A percentile compares a stretch with the other conserved stretches of the same genome.
These are phyloP conservation scores for Macropis europaea DNA, from an alignment of 2,888 invertebrate genomes.

Conservation along the genomic window DNA sequence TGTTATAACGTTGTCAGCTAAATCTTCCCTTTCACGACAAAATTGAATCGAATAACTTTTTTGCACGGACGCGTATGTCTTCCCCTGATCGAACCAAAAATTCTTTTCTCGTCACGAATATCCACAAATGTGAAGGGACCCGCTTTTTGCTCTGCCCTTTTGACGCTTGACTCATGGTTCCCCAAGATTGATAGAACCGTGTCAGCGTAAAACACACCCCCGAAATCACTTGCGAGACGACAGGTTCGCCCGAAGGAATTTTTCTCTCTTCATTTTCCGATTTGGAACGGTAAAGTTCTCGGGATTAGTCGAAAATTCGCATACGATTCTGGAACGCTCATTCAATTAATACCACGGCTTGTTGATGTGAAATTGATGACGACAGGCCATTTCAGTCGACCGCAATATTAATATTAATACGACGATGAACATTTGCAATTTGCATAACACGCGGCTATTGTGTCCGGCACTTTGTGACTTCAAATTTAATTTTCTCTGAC, in stretches of 20 bases:
- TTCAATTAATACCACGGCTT: neutral
- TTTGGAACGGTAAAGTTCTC: neutral
- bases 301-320: neutral
- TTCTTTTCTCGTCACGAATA: neutral
- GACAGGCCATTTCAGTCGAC: neutral
- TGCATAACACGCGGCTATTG: neutral
- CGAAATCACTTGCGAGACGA: constrained; percentile 12
- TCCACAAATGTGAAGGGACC: neutral
- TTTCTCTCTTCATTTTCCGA: neutral
- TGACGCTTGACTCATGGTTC: constrained; percentile 13
- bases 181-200: constrained; percentile 13
- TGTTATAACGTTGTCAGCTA: too few species aligned
- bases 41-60: too few species aligned
- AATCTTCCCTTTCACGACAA: neutral
- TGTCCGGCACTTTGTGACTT: neutral
- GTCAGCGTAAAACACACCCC: constrained; percentile 2
- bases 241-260: neutral
- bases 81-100: neutral
- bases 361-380: neutral
- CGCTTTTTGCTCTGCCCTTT: neutral
- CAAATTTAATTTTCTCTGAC: neutral
- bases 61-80: neutral
- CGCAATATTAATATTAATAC: constrained; percentile 3
- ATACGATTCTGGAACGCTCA: neutral
- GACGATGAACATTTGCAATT: neutral